These are phyloP conservation scores for Schrankia costaestrigalis DNA, from an alignment of 2,888 invertebrate genomes.

Conservation along the genomic window DNA sequence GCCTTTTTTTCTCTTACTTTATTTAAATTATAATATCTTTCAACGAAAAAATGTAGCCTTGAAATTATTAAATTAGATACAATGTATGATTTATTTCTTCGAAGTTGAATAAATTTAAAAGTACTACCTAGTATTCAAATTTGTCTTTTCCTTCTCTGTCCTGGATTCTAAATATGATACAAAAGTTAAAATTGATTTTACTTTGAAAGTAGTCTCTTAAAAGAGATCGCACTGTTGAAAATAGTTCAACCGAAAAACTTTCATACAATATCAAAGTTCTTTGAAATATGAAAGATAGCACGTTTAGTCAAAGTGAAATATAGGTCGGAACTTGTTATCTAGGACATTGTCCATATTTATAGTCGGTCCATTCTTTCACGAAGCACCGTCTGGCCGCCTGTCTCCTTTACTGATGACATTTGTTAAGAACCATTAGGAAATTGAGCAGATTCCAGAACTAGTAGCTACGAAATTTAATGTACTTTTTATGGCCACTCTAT, in stretches of 20 bases:
- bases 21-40: too few relatives aligned
- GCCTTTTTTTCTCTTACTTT: too few relatives aligned
- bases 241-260: too few relatives aligned
- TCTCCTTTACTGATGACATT: slow-evolving; percentile 36
- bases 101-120: too few relatives aligned
- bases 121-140: too few relatives aligned
- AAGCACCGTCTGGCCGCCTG: slow-evolving; percentile 13
- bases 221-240: too few relatives aligned
- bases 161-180: too few relatives aligned
- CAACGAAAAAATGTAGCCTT: too few relatives aligned
- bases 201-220: neutral
- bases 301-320: slow-evolving; percentile 32
- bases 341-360: slow-evolving; percentile 38
- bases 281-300: slow-evolving; percentile 33
- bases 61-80: too few relatives aligned
- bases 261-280: slow-evolving; percentile 11
- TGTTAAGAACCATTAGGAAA: slow-evolving; percentile 54
- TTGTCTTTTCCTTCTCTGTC: too few relatives aligned
- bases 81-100: too few relatives aligned
- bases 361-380: slow-evolving; percentile 37
- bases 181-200: too few relatives aligned
- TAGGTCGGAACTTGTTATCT: slow-evolving; percentile 39
- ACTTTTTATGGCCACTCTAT: slow-evolving; percentile 53
- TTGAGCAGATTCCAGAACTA: slow-evolving; percentile 53
- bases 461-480: slow-evolving; percentile 38